Percentiles rank a stretch among this genome's conserved stretches.
phyloP scores from a whole-genome alignment of 2,113 vertebrate genomes.

The Indicator indicator region DNA sequence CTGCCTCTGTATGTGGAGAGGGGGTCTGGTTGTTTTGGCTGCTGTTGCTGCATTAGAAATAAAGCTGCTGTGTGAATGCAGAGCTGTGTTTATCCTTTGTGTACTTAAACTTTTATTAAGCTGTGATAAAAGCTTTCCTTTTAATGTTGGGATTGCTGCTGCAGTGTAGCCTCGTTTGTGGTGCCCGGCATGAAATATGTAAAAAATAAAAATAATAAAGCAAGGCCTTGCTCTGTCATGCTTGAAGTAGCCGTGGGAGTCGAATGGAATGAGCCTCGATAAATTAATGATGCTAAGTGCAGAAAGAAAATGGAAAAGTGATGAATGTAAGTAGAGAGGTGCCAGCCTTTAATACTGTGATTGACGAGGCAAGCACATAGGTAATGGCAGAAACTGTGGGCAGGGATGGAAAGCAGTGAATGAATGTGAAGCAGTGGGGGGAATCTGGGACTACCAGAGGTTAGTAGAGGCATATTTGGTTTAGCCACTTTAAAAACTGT shows the following conservation, averaged over 20 bases:
- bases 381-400: constrained; percentile 1
- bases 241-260: constrained; percentile 55
- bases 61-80: background rate
- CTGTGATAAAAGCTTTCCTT: background rate
- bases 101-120: background rate
- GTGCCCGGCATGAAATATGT: constrained; percentile 28
- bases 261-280: constrained; percentile 30
- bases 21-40: rapidly evolving
- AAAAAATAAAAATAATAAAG: constrained; percentile 28
- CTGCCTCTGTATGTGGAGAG: background rate
- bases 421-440: background rate
- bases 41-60: background rate
- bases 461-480: background rate
- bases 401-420: background rate
- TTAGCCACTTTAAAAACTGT: background rate
- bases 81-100: background rate
- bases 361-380: background rate
- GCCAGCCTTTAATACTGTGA: constrained; percentile 13
- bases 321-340: constrained; percentile 43
- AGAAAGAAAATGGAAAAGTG: constrained; percentile 42
- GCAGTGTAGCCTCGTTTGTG: constrained; percentile 14
- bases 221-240: constrained; percentile 53
- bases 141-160: background rate
- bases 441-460: background rate
- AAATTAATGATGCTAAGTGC: constrained; percentile 66